phyloP scores from a whole-genome alignment of 2,113 vertebrate genomes.

The Salvelinus namaycush region DNA sequence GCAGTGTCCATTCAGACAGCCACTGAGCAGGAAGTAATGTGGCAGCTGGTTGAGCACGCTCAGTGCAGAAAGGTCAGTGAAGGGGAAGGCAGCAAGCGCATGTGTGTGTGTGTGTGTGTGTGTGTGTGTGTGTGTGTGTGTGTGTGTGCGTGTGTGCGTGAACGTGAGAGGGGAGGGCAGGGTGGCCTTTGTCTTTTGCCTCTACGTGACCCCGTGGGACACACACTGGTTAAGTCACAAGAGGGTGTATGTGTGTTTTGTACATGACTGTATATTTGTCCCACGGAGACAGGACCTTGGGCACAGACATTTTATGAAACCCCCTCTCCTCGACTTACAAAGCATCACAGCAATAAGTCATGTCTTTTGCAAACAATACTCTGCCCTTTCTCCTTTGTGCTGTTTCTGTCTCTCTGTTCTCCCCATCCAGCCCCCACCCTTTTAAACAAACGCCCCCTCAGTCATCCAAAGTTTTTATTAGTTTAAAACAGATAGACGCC shows the following conservation, averaged over 20 bases:
- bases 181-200: slow-evolving; percentile 52
- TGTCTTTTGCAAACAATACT: slow-evolving; percentile 13
- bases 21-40: slow-evolving; percentile 65
- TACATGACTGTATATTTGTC: neutral
- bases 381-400: slow-evolving; percentile 1
- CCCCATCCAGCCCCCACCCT: neutral
- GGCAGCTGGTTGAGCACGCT: slow-evolving; percentile 62
- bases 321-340: neutral
- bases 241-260: slow-evolving; percentile 19
- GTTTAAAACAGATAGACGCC: slow-evolving; percentile 18
- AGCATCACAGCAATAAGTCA: slow-evolving; percentile 10
- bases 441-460: neutral
- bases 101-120: slow-evolving; percentile 23
- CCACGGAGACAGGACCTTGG: slow-evolving; percentile 4
- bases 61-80: slow-evolving; percentile 50
- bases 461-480: too few species aligned
- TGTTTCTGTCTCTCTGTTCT: neutral
- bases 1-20: slow-evolving; percentile 31
- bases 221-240: slow-evolving; percentile 36
- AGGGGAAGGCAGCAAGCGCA: slow-evolving; percentile 24
- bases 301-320: neutral
- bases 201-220: slow-evolving; percentile 19
- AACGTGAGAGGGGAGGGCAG: neutral
- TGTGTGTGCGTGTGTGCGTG: neutral
- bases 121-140: slow-evolving; percentile 21